A percentile compares a stretch with the other conserved stretches of the same genome.
Conservation (phyloP, 2,888 invertebrate species). For the Eremobia ochroleuca region DNA sequence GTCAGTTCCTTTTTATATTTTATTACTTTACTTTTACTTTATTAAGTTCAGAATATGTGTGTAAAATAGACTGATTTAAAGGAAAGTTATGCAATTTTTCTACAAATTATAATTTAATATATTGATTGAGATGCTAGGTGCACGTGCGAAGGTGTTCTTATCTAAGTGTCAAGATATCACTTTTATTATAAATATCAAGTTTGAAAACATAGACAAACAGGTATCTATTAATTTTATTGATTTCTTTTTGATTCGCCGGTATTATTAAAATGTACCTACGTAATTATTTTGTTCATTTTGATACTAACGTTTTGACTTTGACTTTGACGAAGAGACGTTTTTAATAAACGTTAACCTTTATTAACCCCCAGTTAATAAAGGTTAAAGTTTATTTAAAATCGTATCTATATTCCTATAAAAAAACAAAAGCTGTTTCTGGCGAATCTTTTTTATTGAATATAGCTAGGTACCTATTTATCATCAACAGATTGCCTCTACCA, state of each 20-base stretch:
- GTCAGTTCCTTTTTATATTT: slow-evolving; percentile 35
- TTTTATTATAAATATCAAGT: neutral
- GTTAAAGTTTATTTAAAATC: neutral
- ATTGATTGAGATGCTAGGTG: slow-evolving; percentile 11
- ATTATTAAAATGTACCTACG: neutral
- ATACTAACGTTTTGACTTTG: too few species aligned
- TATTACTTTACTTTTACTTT: too few species aligned
- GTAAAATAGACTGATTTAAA: slow-evolving; percentile 44
- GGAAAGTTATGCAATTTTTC: slow-evolving; percentile 1
- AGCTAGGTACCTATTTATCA: neutral
- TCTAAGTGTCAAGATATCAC: neutral
- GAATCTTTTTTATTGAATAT: slow-evolving; percentile 5
- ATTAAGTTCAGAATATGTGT: slow-evolving; percentile 26
- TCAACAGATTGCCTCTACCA: slow-evolving; percentile 38
- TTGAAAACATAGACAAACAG: slow-evolving; percentile 22
- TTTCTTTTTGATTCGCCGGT: neutral
- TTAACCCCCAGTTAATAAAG: neutral
- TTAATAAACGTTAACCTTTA: too few species aligned
- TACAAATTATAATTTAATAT: neutral
- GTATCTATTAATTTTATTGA: slow-evolving; percentile 11
- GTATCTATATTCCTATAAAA: neutral
- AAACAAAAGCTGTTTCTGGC: neutral
- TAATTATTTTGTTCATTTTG: neutral
- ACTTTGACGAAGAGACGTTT: too few species aligned
- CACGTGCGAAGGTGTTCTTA: slow-evolving; percentile 1